phyloP scores from a whole-genome alignment of 2,797 vertebrate species.

The Pipistrellus pygmaeus region DNA sequence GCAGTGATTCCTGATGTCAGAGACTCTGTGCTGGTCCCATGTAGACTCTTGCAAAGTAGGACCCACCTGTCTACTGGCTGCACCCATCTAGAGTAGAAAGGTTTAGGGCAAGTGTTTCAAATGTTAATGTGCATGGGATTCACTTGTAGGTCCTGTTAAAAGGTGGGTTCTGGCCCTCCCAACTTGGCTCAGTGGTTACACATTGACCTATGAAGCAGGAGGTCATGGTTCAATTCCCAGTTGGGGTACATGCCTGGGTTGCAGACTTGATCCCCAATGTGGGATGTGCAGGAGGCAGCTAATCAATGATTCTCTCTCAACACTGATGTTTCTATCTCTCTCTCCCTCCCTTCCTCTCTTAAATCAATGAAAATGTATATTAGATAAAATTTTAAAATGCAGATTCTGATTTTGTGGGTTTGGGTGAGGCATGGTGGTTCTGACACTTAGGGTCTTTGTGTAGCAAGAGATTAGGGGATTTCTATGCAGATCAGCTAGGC shows the following conservation, averaged over 20 bases:
- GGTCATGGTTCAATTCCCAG: too few relatives aligned
- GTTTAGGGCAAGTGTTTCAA: background rate
- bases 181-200: too few relatives aligned
- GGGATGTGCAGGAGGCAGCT: too few relatives aligned
- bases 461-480: background rate
- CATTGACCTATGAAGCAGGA: too few relatives aligned
- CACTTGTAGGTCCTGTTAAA: background rate
- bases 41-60: background rate
- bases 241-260: too few relatives aligned
- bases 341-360: too few relatives aligned
- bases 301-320: too few relatives aligned
- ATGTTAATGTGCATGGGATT: background rate
- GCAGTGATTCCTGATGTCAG: background rate
- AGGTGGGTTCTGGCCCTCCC: background rate
- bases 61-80: background rate
- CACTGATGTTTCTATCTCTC: too few relatives aligned
- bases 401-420: background rate
- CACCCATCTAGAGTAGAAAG: background rate
- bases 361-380: too few relatives aligned
- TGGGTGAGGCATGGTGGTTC: accelerated
- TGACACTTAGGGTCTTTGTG: background rate
- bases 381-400: background rate
- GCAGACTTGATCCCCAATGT: too few relatives aligned
- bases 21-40: background rate
- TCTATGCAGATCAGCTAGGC: background rate